Conservation (phyloP, 2,888 invertebrate species). For the Eupelmus urozonus region DNA sequence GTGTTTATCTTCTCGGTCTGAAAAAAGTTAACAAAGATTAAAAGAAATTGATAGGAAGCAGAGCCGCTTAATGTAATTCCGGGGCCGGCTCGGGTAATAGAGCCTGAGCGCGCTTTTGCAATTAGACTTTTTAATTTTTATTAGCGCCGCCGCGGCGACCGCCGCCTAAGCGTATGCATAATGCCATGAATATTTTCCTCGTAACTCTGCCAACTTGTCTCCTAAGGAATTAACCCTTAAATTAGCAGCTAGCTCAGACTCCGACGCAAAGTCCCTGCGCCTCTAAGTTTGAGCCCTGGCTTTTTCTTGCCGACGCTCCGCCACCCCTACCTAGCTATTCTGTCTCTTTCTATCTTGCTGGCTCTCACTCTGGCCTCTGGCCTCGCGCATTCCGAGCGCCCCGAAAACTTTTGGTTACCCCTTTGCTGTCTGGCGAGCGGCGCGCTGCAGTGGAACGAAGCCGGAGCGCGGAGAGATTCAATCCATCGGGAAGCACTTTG, state of each 20-base stretch:
- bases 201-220: slow-evolving; percentile 78
- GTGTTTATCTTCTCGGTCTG: slow-evolving; percentile 1
- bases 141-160: slow-evolving; percentile 71
- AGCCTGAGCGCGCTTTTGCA: slow-evolving; percentile 67
- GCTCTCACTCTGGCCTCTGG: background rate
- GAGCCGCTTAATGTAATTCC: slow-evolving; percentile 63
- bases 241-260: slow-evolving; percentile 77
- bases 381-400: background rate
- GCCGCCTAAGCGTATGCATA: slow-evolving; percentile 77
- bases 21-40: slow-evolving; percentile 33
- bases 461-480: slow-evolving; percentile 39
- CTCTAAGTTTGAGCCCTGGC: slow-evolving; percentile 73
- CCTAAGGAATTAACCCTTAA: slow-evolving; percentile 78
- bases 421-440: no score
- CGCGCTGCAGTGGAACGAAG: background rate
- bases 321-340: slow-evolving; percentile 60
- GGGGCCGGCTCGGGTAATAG: slow-evolving; percentile 60
- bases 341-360: slow-evolving; percentile 57
- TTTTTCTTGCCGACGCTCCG: slow-evolving; percentile 44
- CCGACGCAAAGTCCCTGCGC: slow-evolving; percentile 73
- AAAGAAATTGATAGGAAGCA: slow-evolving; percentile 64
- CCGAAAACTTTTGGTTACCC: slow-evolving; percentile 15
- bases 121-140: slow-evolving; percentile 78
- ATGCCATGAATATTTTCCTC: slow-evolving; percentile 78
- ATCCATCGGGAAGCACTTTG: slow-evolving; percentile 55